A percentile compares a stretch with the other conserved stretches of the same genome.
Evolutionary conservation across 2,113 vertebrate species (phyloP).

Genomic region (Amblyopsis rosae): DNA sequence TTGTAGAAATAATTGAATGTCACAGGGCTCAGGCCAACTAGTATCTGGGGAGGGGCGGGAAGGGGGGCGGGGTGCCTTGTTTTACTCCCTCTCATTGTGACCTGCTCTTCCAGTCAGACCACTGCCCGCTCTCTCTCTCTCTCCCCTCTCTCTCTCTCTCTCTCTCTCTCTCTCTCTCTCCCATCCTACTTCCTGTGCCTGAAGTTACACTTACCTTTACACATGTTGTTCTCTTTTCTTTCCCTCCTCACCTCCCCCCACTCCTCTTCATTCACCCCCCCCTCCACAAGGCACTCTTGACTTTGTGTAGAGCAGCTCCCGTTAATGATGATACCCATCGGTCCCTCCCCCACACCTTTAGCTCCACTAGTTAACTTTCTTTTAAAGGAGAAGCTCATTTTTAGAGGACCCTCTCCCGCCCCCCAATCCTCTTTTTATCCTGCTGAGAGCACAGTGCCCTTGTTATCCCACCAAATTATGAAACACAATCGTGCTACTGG

Average conservation of each 20-base stretch:
- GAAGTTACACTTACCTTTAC: constrained; percentile 35
- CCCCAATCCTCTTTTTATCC: constrained; percentile 42
- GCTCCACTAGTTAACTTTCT: constrained; percentile 14
- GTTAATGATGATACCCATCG: constrained; percentile 40
- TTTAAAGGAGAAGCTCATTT: constrained; percentile 47
- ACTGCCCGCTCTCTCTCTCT: constrained; percentile 24
- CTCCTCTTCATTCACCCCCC: background rate
- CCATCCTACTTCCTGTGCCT: background rate
- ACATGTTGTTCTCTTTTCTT: constrained; percentile 19
- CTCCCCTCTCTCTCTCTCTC: background rate
- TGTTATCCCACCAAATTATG: constrained; percentile 75
- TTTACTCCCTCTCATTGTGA: constrained; percentile 53
- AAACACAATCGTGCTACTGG: constrained; percentile 65
- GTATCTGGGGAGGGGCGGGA: constrained; percentile 61
- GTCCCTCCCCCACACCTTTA: constrained; percentile 27
- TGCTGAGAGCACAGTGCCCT: constrained; percentile 57
- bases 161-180: background rate
- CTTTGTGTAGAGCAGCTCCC: constrained; percentile 37
- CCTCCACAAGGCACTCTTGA: constrained; percentile 33
- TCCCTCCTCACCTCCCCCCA: constrained; percentile 16
- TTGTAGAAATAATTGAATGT: constrained; percentile 72
- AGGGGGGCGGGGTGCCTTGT: constrained; percentile 27
- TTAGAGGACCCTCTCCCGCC: constrained; percentile 51
- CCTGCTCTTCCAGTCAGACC: constrained; percentile 39
- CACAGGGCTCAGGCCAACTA: constrained; percentile 44